Evolutionary conservation across 2,888 invertebrate genomes (phyloP).

Genomic region (Drepanosiphum platanoidis): DNA sequence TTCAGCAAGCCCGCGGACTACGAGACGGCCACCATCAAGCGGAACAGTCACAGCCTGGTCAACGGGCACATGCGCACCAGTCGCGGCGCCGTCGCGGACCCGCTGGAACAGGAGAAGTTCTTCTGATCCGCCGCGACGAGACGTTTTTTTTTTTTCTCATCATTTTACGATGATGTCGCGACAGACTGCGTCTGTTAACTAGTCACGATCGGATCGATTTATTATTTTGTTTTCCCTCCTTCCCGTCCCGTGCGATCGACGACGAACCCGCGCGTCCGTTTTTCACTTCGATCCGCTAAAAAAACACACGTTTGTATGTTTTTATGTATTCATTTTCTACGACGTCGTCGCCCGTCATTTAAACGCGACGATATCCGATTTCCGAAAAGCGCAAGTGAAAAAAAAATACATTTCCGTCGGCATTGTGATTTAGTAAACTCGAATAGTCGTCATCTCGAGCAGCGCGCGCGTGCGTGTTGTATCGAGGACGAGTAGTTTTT

Average conservation of each 20-base stretch:
- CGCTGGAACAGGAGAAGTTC: conserved; percentile 76
- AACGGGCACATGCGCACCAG: conserved; percentile 72
- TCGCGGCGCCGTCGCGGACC: conserved; percentile 72
- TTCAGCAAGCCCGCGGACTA: conserved; percentile 74
- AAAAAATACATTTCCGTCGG: neutral
- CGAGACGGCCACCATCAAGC: conserved; percentile 79
- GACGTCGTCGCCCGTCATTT: neutral
- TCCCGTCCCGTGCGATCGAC: too few relatives aligned
- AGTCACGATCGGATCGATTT: too few relatives aligned
- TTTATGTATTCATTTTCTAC: too few relatives aligned
- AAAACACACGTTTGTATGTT: too few relatives aligned
- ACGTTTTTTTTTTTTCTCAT: neutral
- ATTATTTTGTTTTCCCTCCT: too few relatives aligned
- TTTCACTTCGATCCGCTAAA: too few relatives aligned
- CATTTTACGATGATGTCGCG: neutral
- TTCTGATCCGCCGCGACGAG: conserved; percentile 68
- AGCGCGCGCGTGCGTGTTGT: neutral
- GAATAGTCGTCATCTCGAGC: neutral
- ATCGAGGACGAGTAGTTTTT: neutral
- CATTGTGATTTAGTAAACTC: neutral
- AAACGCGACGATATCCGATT: neutral
- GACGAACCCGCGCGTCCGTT: too few relatives aligned
- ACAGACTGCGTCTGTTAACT: too few relatives aligned
- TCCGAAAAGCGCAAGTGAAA: neutral
- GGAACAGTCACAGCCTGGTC: conserved; percentile 78